phyloP scores from a whole-genome alignment of 1,140 invertebrate species.

The Aphidius gifuensis region DNA sequence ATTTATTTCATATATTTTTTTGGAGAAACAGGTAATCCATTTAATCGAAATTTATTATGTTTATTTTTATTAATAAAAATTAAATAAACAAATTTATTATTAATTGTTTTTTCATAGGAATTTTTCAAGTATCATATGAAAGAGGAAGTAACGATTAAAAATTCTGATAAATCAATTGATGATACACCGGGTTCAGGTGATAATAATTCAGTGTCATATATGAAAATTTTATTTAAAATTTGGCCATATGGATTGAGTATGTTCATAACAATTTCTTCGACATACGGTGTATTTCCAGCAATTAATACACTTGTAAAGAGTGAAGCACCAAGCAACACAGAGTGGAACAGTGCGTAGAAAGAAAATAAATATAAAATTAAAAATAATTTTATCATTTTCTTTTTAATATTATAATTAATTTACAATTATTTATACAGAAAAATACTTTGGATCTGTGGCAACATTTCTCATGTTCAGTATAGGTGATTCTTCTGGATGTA shows the following conservation, averaged over 20 bases:
- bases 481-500: conserved; percentile 81
- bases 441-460: conserved; percentile 85
- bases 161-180: conserved; percentile 41
- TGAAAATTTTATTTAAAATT: conserved; percentile 65
- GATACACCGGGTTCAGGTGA: conserved; percentile 42
- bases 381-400: no score
- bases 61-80: no score
- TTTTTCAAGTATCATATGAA: conserved; percentile 70
- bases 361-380: no score
- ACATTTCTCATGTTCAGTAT: conserved; percentile 88
- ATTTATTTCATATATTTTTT: conserved; percentile 66
- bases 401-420: no score
- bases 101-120: conserved; percentile 44
- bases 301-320: conserved; percentile 81
- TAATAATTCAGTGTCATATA: conserved; percentile 47
- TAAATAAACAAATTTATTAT: background rate
- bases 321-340: conserved; percentile 37
- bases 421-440: no score
- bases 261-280: conserved; percentile 76
- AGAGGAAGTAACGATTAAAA: conserved; percentile 41
- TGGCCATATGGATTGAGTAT: conserved; percentile 71
- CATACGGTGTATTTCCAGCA: conserved; percentile 77
- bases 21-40: conserved; percentile 65
- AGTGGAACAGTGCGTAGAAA: no score
- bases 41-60: background rate